Evolutionary conservation across 2,888 invertebrate species (phyloP).

Genomic region (Proisotoma minuta): DNA sequence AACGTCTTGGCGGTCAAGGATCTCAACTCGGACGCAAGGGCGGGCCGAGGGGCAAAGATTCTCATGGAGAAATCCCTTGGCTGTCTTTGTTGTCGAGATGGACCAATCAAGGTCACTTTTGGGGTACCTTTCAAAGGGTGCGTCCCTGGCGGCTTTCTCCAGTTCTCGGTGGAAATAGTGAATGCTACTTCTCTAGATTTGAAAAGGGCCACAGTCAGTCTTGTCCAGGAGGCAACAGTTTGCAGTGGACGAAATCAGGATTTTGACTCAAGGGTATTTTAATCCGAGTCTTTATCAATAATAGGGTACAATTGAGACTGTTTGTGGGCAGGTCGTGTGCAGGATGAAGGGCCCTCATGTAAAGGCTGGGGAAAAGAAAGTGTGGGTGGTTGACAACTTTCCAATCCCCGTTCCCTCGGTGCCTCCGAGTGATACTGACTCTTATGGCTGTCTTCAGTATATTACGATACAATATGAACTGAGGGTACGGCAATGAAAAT

Average conservation of each 20-base stretch:
- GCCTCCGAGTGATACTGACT: constrained; percentile 32
- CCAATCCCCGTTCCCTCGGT: constrained; percentile 38
- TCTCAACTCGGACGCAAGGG: constrained; percentile 32
- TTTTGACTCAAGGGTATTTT: constrained; percentile 35
- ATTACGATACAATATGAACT: constrained; percentile 37
- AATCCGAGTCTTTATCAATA: too few relatives aligned
- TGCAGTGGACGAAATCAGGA: constrained; percentile 19
- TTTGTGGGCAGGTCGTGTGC: constrained; percentile 38
- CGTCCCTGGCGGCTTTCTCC: constrained; percentile 35
- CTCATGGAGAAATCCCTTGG: constrained; percentile 35
- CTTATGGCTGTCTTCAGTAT: constrained; percentile 38
- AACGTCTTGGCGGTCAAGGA: constrained; percentile 36
- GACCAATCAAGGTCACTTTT: constrained; percentile 32
- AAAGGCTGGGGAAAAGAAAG: constrained; percentile 35
- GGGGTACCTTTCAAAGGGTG: constrained; percentile 36
- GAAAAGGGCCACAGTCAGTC: constrained; percentile 33
- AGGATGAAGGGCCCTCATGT: constrained; percentile 39
- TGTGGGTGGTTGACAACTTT: constrained; percentile 37
- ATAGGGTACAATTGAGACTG: too few relatives aligned
- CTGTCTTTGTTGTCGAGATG: constrained; percentile 36
- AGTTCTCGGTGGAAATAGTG: constrained; percentile 34
- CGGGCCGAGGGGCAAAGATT: constrained; percentile 32
- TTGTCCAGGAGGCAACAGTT: constrained; percentile 34
- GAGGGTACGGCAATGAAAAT: constrained; percentile 20
- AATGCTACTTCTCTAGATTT: constrained; percentile 32